Percentiles rank a stretch among this genome's conserved stretches.
These are phyloP conservation scores for Protonemura montana DNA, from an alignment of 2,888 invertebrate genomes.

Conservation along the genomic window DNA sequence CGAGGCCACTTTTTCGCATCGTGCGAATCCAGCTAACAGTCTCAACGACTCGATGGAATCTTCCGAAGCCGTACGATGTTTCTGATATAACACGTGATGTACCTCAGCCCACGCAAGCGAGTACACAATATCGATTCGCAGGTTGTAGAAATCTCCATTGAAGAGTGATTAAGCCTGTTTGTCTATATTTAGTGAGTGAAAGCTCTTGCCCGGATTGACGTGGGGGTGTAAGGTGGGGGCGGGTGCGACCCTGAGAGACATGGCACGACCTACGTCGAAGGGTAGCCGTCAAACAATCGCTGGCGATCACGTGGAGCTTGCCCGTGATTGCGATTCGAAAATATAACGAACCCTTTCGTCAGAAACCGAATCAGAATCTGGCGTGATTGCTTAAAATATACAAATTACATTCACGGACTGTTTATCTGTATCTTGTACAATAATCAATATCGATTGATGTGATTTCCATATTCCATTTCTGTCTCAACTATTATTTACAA, in stretches of 20 bases:
- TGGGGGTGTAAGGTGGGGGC: conserved; percentile 3
- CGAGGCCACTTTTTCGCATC: neutral
- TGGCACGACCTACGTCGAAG: conserved; percentile 8
- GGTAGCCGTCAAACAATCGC: neutral
- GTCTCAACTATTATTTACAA: no score
- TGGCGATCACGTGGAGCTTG: neutral
- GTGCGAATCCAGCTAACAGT: neutral
- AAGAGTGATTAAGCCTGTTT: conserved; percentile 12
- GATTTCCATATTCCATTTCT: neutral
- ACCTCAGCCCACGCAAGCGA: neutral
- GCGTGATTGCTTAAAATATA: neutral
- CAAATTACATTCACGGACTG: neutral
- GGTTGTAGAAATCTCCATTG: conserved; percentile 29
- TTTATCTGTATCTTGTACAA: neutral
- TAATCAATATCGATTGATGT: neutral
- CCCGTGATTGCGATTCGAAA: neutral
- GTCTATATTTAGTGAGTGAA: conserved; percentile 31
- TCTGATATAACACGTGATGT: conserved; percentile 1
- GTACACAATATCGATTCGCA: conserved; percentile 19
- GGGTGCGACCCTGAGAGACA: conserved; percentile 15
- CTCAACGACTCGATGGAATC: neutral
- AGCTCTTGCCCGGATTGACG: neutral
- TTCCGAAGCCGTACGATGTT: neutral
- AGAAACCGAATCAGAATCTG: neutral
- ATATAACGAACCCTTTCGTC: neutral